Evolutionary conservation across 2,113 vertebrate genomes (phyloP).

Genomic region (Gasterosteus aculeatus): DNA sequence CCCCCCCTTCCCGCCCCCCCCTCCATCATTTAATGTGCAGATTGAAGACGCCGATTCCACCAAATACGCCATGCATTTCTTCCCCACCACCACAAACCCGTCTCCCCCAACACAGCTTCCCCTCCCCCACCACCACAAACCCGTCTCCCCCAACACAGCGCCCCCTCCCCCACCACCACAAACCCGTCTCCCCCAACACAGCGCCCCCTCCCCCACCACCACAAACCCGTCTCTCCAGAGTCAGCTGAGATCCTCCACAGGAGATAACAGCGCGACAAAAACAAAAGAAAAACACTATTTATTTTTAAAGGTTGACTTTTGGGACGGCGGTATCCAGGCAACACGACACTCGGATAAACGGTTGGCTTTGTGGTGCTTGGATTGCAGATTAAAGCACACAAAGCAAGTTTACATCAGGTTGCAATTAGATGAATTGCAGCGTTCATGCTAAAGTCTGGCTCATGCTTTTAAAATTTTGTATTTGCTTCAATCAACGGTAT

Average conservation of each 20-base stretch:
- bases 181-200: conserved; percentile 22
- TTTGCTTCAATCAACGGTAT: background rate
- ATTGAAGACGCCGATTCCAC: conserved; percentile 55
- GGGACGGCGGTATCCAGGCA: background rate
- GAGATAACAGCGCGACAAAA: conserved; percentile 6
- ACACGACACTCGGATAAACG: background rate
- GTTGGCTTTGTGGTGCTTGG: background rate
- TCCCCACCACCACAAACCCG: conserved; percentile 56
- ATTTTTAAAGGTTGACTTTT: background rate
- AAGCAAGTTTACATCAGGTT: conserved; percentile 45
- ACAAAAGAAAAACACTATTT: conserved; percentile 5
- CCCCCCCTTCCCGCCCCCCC: conserved; percentile 51
- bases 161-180: conserved; percentile 38
- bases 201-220: conserved; percentile 33
- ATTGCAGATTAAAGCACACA: conserved; percentile 12
- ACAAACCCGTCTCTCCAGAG: conserved; percentile 33
- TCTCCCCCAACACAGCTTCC: too few species aligned
- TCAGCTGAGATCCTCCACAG: conserved; percentile 30
- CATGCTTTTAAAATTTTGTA: background rate
- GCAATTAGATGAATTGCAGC: conserved; percentile 51
- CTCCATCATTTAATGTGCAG: conserved; percentile 53
- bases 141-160: conserved; percentile 29
- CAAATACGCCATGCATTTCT: conserved; percentile 51
- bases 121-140: conserved; percentile 59
- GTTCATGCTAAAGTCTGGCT: conserved; percentile 45